Base-by-base conservation (phyloP, 2,113 vertebrate genomes). In the Sinocyclocheilus grahami region DNA sequence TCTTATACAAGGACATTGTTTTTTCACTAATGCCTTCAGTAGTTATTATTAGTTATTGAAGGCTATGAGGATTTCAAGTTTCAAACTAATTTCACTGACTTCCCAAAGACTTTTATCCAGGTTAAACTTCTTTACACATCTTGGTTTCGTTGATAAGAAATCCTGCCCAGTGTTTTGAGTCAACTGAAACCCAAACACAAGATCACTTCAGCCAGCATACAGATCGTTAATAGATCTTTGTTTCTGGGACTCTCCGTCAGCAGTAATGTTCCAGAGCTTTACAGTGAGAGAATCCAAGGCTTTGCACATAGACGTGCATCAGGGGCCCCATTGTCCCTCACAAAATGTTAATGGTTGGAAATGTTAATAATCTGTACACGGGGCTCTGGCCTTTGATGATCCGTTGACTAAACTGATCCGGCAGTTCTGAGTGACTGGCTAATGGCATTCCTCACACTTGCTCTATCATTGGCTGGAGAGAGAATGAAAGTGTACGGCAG, bases 391-490 rank as follows among this genome's bases (percentile, higher is more conserved):
- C 87, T 89, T 83, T 80, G 91, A 79, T 91, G 90, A 91, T 91
- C 91, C 91, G 93, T 93, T 92, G 92, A 90, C 91, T 92, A 93
- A 93, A 93, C 90, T 92, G 89, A 92, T 93, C 92, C 86, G 63
- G 85, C 90, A 93, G 92, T 91, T 91, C 82, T 72, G 82, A 92
- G 84, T 87, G 90, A 92, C 91, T 91, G 93, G 93, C 91, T 91
- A 92, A 93, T 92, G 93, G 93, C 92, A 94, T 94, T 94, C 92
- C 90, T 91, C 83, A 90, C 90, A 86, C 86, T 53, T 85, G 82
- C 80, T 83, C 90, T 87, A 86, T 87, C 84, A 89, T 78, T 78
- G 82, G 81, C 63, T 42, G n/a, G 80, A 39, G 55, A 30, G 62
- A 86, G 65, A 74, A 42, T 20, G 74, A 77, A 85, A 81, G 86